Evolutionary conservation across 2,888 invertebrate species (phyloP).

Genomic region (Drosophila infuscata): DNA sequence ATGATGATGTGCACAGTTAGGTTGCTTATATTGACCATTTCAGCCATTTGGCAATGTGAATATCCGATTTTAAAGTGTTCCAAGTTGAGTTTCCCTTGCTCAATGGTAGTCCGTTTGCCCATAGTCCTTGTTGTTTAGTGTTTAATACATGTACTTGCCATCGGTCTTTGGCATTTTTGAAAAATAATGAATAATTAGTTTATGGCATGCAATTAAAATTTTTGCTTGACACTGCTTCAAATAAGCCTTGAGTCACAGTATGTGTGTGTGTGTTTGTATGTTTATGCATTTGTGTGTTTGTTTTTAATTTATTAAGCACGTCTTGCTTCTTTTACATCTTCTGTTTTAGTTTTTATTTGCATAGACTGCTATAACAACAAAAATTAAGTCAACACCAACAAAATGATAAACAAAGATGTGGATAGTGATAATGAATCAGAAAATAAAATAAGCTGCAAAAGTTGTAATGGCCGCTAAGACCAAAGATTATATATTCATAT

Average conservation of each 20-base stretch:
- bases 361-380: slow-evolving; percentile 23
- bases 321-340: slow-evolving; percentile 15
- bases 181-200: too few species aligned
- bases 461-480: slow-evolving; percentile 15
- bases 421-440: slow-evolving; percentile 29
- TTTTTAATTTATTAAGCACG: slow-evolving; percentile 19
- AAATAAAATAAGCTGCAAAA: slow-evolving; percentile 20
- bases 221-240: too few species aligned
- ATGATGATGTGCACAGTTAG: too few species aligned
- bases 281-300: slow-evolving; percentile 14
- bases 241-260: not conserved
- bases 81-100: too few species aligned
- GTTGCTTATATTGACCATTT: too few species aligned
- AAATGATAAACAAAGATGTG: slow-evolving; percentile 46
- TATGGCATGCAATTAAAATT: too few species aligned
- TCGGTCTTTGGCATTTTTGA: too few species aligned
- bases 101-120: too few species aligned
- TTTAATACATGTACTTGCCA: too few species aligned
- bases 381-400: slow-evolving; percentile 11
- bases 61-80: too few species aligned
- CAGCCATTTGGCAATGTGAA: too few species aligned
- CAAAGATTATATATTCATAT: not conserved
- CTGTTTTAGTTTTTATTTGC: slow-evolving; percentile 39
- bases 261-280: slow-evolving; percentile 12
- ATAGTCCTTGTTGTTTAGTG: too few species aligned